Base-by-base conservation (phyloP, 2,113 vertebrate species). In the Proterorhinus semilunaris region DNA sequence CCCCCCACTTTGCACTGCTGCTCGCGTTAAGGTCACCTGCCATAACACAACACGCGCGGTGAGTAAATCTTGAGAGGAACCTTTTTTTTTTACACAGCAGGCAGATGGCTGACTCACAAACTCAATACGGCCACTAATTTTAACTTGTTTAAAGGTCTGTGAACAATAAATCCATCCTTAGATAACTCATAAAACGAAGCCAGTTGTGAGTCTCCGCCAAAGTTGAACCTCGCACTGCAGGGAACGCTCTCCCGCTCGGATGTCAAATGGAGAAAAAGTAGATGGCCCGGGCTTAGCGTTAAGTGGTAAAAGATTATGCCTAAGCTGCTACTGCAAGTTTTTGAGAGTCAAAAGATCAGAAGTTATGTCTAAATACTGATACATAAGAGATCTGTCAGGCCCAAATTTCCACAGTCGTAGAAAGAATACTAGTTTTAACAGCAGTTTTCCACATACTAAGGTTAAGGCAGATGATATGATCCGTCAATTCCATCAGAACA, bases 21-120 rank as follows among this genome's bases (percentile, higher is more conserved):
- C 47, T 49, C 13, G 49, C 7, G 61, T 66, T 68, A 83, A 87
- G 76, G 76, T 85, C 82, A 78, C 46, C 74, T 62, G 61, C 21
- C 65, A 69, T 57, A 47, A 52, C 62, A 69, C 57, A 47, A 52
- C 47, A 52, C 15, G 6, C 1, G 64, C 54, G 49, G 46, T 48
- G 55, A 76, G 53, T 61, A 66, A 46, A 67, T 51, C 47, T 10
- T 21, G 36, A 71, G 2, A 21, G 53, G n/a, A n/a, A 16, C 15
- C 15, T 65, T 62, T 36, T 65, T 62, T 36, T 36, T 36, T 4
- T 47, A 36, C 49, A 44, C 2, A 46, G 2, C n/a, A 8, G 45
- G 7, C 44, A 6, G 45, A 10, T 63, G 44, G 21, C 61, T 63
- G 44, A 47, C 61, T 44, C 61, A 63, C 61, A 10, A 10, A 57